Conservation (phyloP, 1,140 invertebrate genomes). For the Sesamia nonagrioides region DNA sequence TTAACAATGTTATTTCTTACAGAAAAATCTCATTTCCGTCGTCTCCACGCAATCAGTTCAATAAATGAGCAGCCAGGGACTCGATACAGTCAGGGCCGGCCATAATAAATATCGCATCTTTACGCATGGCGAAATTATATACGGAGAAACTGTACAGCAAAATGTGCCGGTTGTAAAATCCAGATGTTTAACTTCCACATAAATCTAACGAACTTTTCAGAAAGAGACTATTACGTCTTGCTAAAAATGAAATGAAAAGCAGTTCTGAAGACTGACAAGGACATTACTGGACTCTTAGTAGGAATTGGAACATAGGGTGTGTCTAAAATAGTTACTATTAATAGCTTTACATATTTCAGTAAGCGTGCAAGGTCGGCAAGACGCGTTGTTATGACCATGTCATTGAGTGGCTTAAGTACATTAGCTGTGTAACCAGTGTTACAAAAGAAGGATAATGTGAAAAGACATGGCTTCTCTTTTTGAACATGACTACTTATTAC, state of each 20-base stretch:
- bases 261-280: slow-evolving; percentile 36
- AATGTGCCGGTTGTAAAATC: slow-evolving; percentile 23
- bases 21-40: slow-evolving; percentile 7
- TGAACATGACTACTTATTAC: slow-evolving; percentile 24
- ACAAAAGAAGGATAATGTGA: slow-evolving; percentile 13
- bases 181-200: slow-evolving; percentile 46
- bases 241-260: slow-evolving; percentile 32
- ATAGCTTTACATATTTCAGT: slow-evolving; percentile 44
- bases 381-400: slow-evolving; percentile 36
- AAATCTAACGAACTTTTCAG: slow-evolving; percentile 41
- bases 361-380: slow-evolving; percentile 43
- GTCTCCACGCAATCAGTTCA: slow-evolving; percentile 1
- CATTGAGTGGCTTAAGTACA: slow-evolving; percentile 35
- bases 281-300: slow-evolving; percentile 21
- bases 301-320: slow-evolving; percentile 28
- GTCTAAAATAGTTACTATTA: slow-evolving; percentile 37
- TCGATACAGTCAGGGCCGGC: not conserved
- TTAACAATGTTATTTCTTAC: not conserved
- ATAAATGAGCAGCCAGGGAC: slow-evolving; percentile 2
- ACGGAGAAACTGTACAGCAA: slow-evolving; percentile 21
- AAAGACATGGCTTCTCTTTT: not conserved
- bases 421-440: slow-evolving; percentile 12
- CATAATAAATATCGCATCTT: slow-evolving; percentile 30
- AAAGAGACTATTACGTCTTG: slow-evolving; percentile 41
- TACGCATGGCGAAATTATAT: slow-evolving; percentile 34